These are phyloP conservation scores for Thaumetopoea pityocampa DNA, from an alignment of 1,140 invertebrate species.

Conservation along the genomic window DNA sequence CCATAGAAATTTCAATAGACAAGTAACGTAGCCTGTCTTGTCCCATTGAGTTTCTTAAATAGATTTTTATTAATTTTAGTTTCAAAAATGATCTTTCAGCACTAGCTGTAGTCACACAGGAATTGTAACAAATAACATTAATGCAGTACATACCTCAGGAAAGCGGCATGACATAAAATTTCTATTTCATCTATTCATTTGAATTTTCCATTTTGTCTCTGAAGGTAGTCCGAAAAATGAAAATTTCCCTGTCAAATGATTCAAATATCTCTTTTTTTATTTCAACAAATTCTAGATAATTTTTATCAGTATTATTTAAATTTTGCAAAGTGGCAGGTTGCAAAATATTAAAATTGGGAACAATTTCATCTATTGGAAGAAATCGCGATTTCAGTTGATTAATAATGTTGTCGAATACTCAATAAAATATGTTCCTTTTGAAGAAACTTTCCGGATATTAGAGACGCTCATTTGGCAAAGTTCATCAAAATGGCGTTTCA, in stretches of 20 bases:
- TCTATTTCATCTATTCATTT: conserved; percentile 22
- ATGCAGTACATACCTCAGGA: conserved; percentile 28
- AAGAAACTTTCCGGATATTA: conserved; percentile 24
- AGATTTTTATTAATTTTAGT: conserved; percentile 28
- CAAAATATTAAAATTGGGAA: conserved; percentile 1
- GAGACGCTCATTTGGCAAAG: conserved; percentile 23
- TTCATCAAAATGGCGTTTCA: conserved; percentile 25
- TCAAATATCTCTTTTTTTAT: conserved; percentile 2
- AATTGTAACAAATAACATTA: conserved; percentile 17
- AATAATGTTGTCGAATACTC: conserved; percentile 24
- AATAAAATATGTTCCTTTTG: conserved; percentile 24
- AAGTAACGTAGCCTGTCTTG: conserved; percentile 21
- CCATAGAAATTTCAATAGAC: conserved; percentile 24
- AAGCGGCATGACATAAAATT: conserved; percentile 25
- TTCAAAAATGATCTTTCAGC: conserved; percentile 22
- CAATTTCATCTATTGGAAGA: conserved; percentile 17
- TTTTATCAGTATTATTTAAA: conserved; percentile 3
- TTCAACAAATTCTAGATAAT: conserved; percentile 6
- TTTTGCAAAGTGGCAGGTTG: conserved; percentile 1
- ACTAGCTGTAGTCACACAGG: conserved; percentile 24
- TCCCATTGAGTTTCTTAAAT: conserved; percentile 24
- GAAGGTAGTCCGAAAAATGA: conserved; percentile 10
- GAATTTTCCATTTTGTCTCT: conserved; percentile 17
- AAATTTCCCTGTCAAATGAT: conserved; percentile 5
- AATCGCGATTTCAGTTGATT: conserved; percentile 24